Evolutionary conservation across 2,113 vertebrate species (phyloP).

Genomic region (Otolemur garnettii): DNA sequence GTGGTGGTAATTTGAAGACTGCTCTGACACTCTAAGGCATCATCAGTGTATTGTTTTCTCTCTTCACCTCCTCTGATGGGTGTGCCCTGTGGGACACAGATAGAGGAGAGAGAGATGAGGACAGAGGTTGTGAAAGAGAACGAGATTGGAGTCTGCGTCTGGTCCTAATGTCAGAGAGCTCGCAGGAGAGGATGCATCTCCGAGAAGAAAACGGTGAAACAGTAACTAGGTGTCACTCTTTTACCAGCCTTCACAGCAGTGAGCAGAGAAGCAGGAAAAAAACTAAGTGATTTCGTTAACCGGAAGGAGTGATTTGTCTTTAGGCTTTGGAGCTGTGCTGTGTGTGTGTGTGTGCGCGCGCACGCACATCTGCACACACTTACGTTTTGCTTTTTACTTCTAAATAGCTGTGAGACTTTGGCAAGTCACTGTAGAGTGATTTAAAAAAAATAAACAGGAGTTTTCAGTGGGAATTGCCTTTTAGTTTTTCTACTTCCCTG

Average conservation of each 20-base stretch:
- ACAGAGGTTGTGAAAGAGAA: not conserved
- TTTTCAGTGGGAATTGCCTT: conserved; percentile 52
- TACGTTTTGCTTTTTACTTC: not conserved
- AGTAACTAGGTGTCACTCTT: conserved; percentile 72
- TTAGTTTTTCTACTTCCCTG: conserved; percentile 55
- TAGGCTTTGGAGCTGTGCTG: not conserved
- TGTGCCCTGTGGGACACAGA: fast-evolving
- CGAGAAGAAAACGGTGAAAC: not conserved
- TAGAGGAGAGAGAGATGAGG: not conserved
- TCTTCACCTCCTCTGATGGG: not conserved
- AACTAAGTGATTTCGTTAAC: conserved; percentile 36
- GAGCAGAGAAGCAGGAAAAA: conserved; percentile 25
- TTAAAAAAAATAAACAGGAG: not conserved
- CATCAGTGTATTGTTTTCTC: fast-evolving
- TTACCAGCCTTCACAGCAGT: conserved; percentile 9
- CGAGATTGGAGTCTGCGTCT: no score
- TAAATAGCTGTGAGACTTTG: not conserved
- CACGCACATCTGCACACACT: not conserved
- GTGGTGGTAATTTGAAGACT: not conserved
- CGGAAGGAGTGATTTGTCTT: not conserved
- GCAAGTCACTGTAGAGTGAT: not conserved
- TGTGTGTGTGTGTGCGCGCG: not conserved
- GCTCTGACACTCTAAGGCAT: not conserved
- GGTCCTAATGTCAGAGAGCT: fast-evolving
- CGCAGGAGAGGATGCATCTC: no score